Conservation (phyloP, 2,797 vertebrate genomes). For the Phoeniculus purpureus region DNA sequence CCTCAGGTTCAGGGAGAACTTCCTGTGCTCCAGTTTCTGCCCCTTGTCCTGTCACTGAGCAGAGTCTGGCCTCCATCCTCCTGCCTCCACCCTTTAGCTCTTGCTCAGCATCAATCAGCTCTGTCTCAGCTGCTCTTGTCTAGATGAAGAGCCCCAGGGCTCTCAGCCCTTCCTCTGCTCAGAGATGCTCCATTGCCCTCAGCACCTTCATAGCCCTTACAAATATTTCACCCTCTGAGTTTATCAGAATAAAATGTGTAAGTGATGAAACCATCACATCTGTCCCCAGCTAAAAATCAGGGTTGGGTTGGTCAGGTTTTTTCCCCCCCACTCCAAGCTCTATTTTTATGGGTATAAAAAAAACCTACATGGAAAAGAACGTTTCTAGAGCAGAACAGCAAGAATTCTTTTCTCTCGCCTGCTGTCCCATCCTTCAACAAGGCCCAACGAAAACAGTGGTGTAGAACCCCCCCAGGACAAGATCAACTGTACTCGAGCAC, state of each 20-base stretch:
- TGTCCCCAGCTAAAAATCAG: neutral
- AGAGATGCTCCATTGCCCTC: too few species aligned
- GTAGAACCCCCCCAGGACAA: neutral
- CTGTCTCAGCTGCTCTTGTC: too few species aligned
- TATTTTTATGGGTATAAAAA: neutral
- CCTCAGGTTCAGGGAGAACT: too few species aligned
- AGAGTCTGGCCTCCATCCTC: too few species aligned
- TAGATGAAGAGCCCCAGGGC: too few species aligned
- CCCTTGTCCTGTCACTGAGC: too few species aligned
- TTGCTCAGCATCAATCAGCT: too few species aligned
- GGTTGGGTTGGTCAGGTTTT: neutral
- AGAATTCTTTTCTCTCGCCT: neutral
- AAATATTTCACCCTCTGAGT: neutral
- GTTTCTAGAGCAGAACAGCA: neutral
- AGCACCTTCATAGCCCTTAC: too few species aligned
- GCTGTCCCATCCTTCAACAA: neutral
- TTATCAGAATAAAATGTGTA: fast-evolving
- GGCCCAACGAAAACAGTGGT: neutral
- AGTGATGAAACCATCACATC: neutral
- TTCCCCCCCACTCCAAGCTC: neutral
- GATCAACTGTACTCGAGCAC: neutral
- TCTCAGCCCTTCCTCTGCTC: too few species aligned
- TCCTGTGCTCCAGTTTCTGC: too few species aligned
- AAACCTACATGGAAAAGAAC: neutral
- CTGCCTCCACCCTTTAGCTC: too few species aligned